phyloP scores from a whole-genome alignment of 2,113 vertebrate genomes.

The Sturnus vulgaris region DNA sequence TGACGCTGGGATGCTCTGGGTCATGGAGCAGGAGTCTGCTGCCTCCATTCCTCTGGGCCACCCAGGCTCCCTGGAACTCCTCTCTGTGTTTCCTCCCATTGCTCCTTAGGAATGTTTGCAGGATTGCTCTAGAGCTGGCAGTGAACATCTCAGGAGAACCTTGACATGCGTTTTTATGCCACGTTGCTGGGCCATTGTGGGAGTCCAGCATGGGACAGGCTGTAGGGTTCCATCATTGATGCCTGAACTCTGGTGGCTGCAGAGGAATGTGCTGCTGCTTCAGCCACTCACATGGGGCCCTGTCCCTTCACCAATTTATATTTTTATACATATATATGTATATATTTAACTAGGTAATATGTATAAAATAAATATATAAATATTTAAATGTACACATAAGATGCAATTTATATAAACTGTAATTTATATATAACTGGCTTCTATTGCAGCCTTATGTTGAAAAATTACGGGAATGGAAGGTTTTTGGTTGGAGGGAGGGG shows the following conservation, averaged over 20 bases:
- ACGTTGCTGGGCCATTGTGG: background rate
- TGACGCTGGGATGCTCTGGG: background rate
- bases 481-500: background rate
- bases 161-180: background rate
- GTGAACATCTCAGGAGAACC: background rate
- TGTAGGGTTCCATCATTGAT: background rate
- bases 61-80: background rate
- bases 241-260: rapidly evolving
- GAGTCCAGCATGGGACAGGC: background rate
- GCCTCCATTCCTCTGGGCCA: background rate
- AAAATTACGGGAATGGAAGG: background rate
- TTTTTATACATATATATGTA: background rate
- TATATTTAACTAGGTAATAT: background rate
- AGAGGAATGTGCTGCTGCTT: background rate
- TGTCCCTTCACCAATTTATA: background rate
- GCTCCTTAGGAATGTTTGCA: background rate
- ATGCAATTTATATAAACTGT: background rate
- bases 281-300: rapidly evolving
- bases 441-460: background rate
- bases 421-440: background rate
- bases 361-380: background rate
- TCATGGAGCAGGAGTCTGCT: background rate
- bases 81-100: background rate
- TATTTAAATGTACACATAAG: background rate
- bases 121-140: background rate